Percentiles rank a stretch among this genome's conserved stretches.
phyloP scores from a whole-genome alignment of 92 coral and sea anemone genomes.

The Heteractis magnifica region DNA sequence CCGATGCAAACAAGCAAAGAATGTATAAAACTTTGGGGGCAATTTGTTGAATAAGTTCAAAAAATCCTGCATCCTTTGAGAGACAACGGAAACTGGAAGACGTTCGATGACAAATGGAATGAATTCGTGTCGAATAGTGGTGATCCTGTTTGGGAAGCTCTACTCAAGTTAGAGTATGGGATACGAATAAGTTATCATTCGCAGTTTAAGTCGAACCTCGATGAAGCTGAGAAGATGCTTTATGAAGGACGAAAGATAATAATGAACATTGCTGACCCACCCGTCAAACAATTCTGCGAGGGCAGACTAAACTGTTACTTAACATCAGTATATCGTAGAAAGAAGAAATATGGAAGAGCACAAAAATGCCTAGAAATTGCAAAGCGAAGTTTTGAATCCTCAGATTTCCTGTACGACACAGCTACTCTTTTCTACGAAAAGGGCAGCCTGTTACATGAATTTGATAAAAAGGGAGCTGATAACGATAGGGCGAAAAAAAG shows the following conservation, averaged over 20 bases:
- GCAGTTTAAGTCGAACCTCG: not conserved
- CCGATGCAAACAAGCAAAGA: not conserved
- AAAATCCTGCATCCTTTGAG: slow-evolving; percentile 36
- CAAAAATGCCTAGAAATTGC: not conserved
- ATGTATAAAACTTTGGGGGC: not conserved
- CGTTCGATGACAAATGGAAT: slow-evolving; percentile 27
- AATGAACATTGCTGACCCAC: not conserved
- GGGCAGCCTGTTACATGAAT: not conserved
- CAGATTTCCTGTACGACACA: not conserved
- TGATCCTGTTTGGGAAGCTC: slow-evolving; percentile 8
- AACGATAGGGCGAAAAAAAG: not conserved
- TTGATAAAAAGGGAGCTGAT: not conserved
- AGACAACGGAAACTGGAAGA: slow-evolving; percentile 46
- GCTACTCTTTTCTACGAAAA: not conserved
- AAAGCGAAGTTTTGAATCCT: not conserved
- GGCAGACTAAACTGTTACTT: not conserved
- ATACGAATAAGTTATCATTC: slow-evolving; percentile 32
- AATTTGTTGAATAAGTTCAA: slow-evolving; percentile 2
- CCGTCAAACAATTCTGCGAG: not conserved
- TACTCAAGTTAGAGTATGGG: slow-evolving; percentile 41
- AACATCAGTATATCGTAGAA: not conserved
- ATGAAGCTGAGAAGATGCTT: slow-evolving; percentile 28
- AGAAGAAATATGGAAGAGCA: not conserved
- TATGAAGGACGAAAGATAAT: slow-evolving; percentile 15
- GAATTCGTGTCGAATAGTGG: slow-evolving; percentile 1